Percentiles rank a stretch among this genome's conserved stretches.
Evolutionary conservation across 2,888 invertebrate species (phyloP).

Genomic region (Ligdia adustata): DNA sequence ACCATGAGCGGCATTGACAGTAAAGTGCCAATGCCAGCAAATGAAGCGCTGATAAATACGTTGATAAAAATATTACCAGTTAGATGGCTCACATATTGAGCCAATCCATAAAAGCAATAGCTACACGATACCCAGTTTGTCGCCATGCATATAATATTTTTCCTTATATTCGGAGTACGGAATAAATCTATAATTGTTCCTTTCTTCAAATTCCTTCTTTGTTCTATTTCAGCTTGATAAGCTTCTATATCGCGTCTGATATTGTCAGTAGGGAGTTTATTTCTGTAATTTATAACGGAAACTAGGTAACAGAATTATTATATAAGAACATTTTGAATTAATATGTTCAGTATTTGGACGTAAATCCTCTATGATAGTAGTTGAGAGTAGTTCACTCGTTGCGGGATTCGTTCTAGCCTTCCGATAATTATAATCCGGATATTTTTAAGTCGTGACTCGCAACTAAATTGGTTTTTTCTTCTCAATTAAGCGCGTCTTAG

Average conservation of each 20-base stretch:
- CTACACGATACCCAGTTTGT: constrained; percentile 92
- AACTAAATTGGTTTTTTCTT: too few species aligned
- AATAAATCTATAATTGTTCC: constrained; percentile 87
- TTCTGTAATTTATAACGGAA: constrained; percentile 66
- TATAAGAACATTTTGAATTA: too few species aligned
- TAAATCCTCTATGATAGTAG: too few species aligned
- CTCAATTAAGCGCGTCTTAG: too few species aligned
- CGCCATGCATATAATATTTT: constrained; percentile 88
- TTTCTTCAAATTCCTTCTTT: constrained; percentile 59
- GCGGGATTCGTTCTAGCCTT: too few species aligned
- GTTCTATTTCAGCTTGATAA: constrained; percentile 54
- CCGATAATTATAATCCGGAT: too few species aligned
- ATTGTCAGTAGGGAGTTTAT: constrained; percentile 73
- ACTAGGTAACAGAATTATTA: too few species aligned
- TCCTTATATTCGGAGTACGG: constrained; percentile 87
- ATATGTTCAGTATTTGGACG: too few species aligned
- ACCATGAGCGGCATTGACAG: constrained; percentile 86
- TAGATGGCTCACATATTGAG: constrained; percentile 90
- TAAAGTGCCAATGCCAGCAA: constrained; percentile 84
- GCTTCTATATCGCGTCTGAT: constrained; percentile 69
- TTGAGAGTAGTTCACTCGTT: too few species aligned
- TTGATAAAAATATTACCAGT: constrained; percentile 92
- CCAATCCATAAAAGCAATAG: constrained; percentile 89
- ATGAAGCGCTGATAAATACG: constrained; percentile 85
- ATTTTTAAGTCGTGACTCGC: too few species aligned